Percentiles rank a stretch among this genome's conserved stretches.
phyloP scores from a whole-genome alignment of 2,797 vertebrate genomes.

The Sebastes hubbsi region DNA sequence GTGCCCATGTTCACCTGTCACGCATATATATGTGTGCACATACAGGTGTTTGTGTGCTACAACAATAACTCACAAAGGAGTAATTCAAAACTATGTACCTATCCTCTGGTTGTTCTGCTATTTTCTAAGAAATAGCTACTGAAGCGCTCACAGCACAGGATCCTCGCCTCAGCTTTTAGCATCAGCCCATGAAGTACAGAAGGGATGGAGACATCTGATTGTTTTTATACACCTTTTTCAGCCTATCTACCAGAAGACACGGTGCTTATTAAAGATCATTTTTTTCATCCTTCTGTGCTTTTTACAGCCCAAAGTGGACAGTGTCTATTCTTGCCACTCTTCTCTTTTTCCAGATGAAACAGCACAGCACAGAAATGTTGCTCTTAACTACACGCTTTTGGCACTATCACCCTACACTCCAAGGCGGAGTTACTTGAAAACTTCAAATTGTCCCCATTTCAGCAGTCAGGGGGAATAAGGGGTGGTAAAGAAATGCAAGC shows the following conservation, averaged over 20 bases:
- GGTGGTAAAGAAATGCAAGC: neutral
- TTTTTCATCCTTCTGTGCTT: constrained; percentile 50
- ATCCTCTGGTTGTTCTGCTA: constrained; percentile 32
- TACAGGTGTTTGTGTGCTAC: constrained; percentile 15
- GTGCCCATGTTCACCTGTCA: neutral
- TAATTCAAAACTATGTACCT: constrained; percentile 35
- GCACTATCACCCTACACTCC: neutral
- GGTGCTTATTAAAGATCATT: constrained; percentile 50
- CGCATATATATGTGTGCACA: constrained; percentile 1
- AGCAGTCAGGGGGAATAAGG: neutral
- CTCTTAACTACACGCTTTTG: constrained; percentile 20
- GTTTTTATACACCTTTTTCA: constrained; percentile 48
- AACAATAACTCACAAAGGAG: constrained; percentile 24
- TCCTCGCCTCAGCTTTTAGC: constrained; percentile 73
- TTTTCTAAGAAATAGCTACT: constrained; percentile 54
- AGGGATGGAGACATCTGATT: constrained; percentile 35
- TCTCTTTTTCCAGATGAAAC: constrained; percentile 45
- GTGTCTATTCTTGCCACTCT: constrained; percentile 25
- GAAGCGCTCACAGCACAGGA: constrained; percentile 30
- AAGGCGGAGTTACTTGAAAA: constrained; percentile 43
- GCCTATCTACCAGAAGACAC: constrained; percentile 39
- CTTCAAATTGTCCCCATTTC: constrained; percentile 39
- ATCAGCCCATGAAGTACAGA: constrained; percentile 56
- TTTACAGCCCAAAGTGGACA: constrained; percentile 48
- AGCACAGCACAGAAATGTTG: neutral